A percentile compares a stretch with the other conserved stretches of the same genome.
These are phyloP conservation scores for Xerus rutilus DNA, from an alignment of 2,797 vertebrate species.

Conservation along the genomic window DNA sequence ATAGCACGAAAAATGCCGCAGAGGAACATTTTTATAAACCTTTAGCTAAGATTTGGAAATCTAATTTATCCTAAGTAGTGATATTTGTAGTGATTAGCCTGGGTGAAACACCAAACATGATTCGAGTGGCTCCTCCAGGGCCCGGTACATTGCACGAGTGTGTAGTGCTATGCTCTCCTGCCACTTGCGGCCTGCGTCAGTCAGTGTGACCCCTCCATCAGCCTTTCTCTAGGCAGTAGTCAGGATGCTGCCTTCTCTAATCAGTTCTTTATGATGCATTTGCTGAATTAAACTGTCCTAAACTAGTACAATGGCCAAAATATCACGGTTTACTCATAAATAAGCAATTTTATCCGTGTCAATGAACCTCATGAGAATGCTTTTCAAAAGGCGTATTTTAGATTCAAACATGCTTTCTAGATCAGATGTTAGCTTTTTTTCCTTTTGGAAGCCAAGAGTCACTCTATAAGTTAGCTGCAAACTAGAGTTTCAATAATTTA, in stretches of 20 bases:
- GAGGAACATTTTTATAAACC: not conserved
- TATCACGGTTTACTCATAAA: not conserved
- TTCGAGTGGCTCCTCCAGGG: not conserved
- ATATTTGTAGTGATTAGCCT: not conserved
- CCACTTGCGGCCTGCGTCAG: not conserved
- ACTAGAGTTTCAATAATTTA: not conserved
- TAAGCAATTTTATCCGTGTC: not conserved
- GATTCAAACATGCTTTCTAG: constrained; percentile 1
- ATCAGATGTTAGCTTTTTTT: constrained; percentile 26
- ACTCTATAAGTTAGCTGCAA: constrained; percentile 11
- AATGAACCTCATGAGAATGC: not conserved
- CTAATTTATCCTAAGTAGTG: not conserved
- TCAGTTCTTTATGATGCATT: not conserved
- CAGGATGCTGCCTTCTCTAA: not conserved
- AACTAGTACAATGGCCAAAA: not conserved
- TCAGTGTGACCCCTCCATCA: not conserved
- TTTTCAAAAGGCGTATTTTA: not conserved
- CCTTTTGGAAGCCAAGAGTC: constrained; percentile 51
- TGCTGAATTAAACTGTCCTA: not conserved
- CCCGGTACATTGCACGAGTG: not conserved
- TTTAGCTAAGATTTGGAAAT: constrained; percentile 43
- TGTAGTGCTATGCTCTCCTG: not conserved
- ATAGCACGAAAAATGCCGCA: not conserved
- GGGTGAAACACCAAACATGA: not conserved
- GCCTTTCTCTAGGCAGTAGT: not conserved